Evolutionary conservation across 2,888 invertebrate species (phyloP), one percentile per base, ranked within the genome.

Genomic region (Meiosimyza platycephala): DNA sequence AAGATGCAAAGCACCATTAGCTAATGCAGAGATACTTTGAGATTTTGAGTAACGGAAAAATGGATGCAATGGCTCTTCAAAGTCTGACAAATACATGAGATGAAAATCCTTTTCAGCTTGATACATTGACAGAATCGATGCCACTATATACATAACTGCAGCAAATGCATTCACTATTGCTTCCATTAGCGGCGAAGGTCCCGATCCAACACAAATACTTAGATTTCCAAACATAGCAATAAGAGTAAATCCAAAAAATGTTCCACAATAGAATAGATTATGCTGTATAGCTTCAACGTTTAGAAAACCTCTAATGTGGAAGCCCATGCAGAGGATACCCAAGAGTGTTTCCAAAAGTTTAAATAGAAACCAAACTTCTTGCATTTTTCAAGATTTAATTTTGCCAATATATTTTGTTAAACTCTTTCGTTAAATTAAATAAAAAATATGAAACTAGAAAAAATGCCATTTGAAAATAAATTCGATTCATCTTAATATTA

Each of bases 101-200:
- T 83, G 81, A 47, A 79, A 79, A 72, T 84, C 83, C 60, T 70
- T 74, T 64, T 81, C 79, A 2, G 81, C 83, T 69, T 80, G 78
- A 57, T 79, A 77, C 83, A 84, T 81, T 47, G 81, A 76, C 50
- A 80, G 71, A 48, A 84, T 69, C 0, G 79, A 79, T 7, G 76
- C 78, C 13, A 67, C 12, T 2, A 79, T 76, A 74, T 80, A 83
- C 4, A 77, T 57, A 5, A 78, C 0, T 2, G 78, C 72, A 3
- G 77, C 79, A 9, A 77, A 48, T 6, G 71, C 63, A 67, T 77
- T 77, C 0, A 79, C 48, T 6, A 79, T 67, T 0, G 79, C 77
- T 72, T 85, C 80, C 3, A 81, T 69, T 6, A 80, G n/a, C 3
- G 79, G 60, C 6, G 79, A 73, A 1, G 79, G 73, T 6, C 57